Percentiles rank a stretch among this genome's conserved stretches.
Evolutionary conservation across 2,888 invertebrate genomes (phyloP).

Genomic region (Cyaniris semiargus): DNA sequence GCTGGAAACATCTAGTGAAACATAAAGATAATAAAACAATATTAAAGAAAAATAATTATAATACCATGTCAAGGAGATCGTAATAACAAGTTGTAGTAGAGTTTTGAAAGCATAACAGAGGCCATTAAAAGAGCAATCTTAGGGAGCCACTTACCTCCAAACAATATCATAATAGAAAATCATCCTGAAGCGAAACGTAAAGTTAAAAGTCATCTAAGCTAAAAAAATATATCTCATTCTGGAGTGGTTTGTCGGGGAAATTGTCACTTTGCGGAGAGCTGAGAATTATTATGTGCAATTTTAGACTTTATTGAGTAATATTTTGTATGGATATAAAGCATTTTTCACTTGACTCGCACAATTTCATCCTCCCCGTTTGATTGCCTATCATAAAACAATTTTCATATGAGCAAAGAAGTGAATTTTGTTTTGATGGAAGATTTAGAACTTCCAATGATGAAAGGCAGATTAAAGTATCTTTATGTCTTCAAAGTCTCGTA

Average conservation of each 20-base stretch:
- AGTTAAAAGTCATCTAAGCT: constrained; percentile 26
- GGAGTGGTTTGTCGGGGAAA: constrained; percentile 47
- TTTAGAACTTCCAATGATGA: constrained; percentile 16
- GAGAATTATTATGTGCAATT: constrained; percentile 49
- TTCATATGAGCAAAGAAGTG: constrained; percentile 37
- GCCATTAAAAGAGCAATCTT: background rate
- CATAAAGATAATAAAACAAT: no score
- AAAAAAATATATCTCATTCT: constrained; percentile 33
- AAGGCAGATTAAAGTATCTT: constrained; percentile 4
- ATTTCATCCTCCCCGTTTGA: constrained; percentile 40
- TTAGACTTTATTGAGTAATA: constrained; percentile 44
- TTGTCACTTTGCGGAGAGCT: constrained; percentile 51
- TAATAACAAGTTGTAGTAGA: background rate
- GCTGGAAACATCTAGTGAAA: background rate
- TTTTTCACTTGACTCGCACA: constrained; percentile 44
- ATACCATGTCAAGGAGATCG: background rate
- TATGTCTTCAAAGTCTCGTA: background rate
- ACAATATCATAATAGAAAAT: constrained; percentile 5
- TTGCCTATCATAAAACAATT: constrained; percentile 43
- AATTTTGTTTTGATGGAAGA: constrained; percentile 25
- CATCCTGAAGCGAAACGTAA: constrained; percentile 12
- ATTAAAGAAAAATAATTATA: background rate
- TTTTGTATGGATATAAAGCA: constrained; percentile 45
- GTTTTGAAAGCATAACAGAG: background rate
- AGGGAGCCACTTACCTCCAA: background rate